Base-by-base conservation (phyloP, 92 coral and sea anemone genomes). In the Pocillopora grandis region DNA sequence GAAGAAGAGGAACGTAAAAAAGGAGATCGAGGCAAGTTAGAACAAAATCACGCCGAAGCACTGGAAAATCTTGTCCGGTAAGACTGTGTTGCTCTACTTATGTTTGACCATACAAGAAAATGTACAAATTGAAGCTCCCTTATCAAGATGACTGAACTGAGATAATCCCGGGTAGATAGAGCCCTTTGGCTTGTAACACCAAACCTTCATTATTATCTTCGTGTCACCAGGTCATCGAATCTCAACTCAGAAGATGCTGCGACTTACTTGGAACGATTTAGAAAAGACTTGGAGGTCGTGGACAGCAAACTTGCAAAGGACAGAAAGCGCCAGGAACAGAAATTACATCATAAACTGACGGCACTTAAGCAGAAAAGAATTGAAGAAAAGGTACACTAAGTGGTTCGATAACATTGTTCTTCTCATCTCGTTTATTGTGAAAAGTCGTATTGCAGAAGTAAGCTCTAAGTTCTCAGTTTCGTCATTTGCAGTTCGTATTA, bases 331-430 rank as follows among this genome's bases (percentile, higher is more conserved):
- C 98, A 97, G 85, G 92, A 93, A 63, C 85, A 87, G 80, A 92
- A 80, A 73, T 90, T 97, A 33, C 99, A 97, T 75, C 92, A 92
- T 74, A 93, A 89, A 65, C 90, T 97, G 57, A 97, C 98, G 9
- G 92, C 94, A 14, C 76, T 91, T 77, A 97, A 97, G 74, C 96
- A 92, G 80, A 87, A 76, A 76, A 92, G 91, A 80, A 80, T 83
- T 19, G 92, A 94, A 65, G 98, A 94, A 66, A 95, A 92, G 97
- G 99, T 97, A 70, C 15, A 48, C 0, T 60, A 5, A 19, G 0
- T 36, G 33, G 52, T 42, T 42, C 52, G 4, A 7, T 42, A 42
- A 42, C 52, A 7, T 42, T 0, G 7, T 42, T 7, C 52, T 7
- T 42, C 52, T 42, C 8, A 7, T 7, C 52, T 42, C 52, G 52